phyloP scores from a whole-genome alignment of 2,113 vertebrate species.

The Orientallactaga bullata region DNA sequence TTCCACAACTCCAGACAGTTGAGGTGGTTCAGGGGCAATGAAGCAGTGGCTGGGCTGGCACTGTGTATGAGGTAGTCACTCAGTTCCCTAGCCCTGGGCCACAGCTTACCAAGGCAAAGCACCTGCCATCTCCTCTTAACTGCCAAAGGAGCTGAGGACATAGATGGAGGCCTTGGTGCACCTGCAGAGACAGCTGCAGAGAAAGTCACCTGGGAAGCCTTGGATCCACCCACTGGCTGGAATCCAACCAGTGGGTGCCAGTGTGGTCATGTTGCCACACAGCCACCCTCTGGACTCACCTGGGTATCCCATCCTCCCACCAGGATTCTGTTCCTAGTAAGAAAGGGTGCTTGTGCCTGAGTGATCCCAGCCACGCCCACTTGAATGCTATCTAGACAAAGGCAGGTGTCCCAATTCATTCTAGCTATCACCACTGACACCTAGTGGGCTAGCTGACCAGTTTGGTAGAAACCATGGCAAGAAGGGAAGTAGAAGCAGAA shows the following conservation, averaged over 20 bases:
- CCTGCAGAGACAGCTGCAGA: neutral
- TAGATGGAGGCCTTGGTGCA: neutral
- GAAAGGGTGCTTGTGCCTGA: neutral
- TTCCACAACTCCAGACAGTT: neutral
- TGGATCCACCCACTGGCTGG: neutral
- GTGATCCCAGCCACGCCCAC: neutral
- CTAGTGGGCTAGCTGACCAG: too few species aligned
- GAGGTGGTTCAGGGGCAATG: neutral
- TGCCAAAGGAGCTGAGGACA: neutral
- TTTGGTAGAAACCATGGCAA: neutral
- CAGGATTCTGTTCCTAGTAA: neutral
- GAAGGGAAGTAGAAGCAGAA: neutral
- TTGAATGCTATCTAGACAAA: neutral
- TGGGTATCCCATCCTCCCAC: neutral
- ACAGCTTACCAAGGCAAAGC: neutral
- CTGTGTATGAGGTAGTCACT: neutral
- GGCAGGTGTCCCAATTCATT: too few species aligned
- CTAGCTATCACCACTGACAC: neutral
- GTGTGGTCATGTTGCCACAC: too few species aligned
- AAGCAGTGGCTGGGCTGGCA: neutral
- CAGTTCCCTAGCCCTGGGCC: neutral
- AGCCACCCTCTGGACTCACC: neutral
- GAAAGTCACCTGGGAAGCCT: neutral
- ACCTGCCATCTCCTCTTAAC: neutral
- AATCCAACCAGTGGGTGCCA: neutral